These are phyloP conservation scores for Terebella lapidaria DNA, from an alignment of 2,888 invertebrate genomes.

Conservation along the genomic window DNA sequence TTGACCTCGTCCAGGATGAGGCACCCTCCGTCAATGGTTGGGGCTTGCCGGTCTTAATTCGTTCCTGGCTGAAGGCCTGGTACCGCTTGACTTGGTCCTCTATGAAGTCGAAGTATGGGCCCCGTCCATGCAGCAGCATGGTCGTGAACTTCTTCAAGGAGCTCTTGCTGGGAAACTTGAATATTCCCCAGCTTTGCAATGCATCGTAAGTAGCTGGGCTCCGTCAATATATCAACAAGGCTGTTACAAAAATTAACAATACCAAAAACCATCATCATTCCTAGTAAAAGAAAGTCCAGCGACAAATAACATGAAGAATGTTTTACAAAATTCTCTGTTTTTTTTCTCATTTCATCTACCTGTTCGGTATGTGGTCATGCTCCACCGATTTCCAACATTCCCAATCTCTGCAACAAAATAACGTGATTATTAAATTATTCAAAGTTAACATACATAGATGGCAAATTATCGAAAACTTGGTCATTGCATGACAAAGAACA, in stretches of 20 bases:
- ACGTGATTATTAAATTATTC: too few species aligned
- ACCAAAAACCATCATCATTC: too few species aligned
- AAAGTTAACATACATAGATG: too few species aligned
- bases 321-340: too few species aligned
- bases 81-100: not conserved
- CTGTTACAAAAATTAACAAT: not conserved
- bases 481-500: too few species aligned
- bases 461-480: too few species aligned
- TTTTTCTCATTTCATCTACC: too few species aligned
- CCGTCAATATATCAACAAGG: not conserved
- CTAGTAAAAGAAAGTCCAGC: too few species aligned
- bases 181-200: conserved; percentile 4
- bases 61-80: not conserved
- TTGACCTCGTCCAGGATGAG: conserved; percentile 7
- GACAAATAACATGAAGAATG: too few species aligned
- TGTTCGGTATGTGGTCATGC: too few species aligned
- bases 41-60: not conserved
- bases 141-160: conserved; percentile 3
- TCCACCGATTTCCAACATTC: too few species aligned
- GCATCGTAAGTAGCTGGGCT: conserved; percentile 8
- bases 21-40: conserved; percentile 1
- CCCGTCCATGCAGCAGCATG: not conserved
- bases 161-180: not conserved
- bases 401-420: too few species aligned
- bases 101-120: conserved; percentile 1